Evolutionary conservation across 2,797 vertebrate genomes (phyloP).

Genomic region (Pelodytes ibericus): DNA sequence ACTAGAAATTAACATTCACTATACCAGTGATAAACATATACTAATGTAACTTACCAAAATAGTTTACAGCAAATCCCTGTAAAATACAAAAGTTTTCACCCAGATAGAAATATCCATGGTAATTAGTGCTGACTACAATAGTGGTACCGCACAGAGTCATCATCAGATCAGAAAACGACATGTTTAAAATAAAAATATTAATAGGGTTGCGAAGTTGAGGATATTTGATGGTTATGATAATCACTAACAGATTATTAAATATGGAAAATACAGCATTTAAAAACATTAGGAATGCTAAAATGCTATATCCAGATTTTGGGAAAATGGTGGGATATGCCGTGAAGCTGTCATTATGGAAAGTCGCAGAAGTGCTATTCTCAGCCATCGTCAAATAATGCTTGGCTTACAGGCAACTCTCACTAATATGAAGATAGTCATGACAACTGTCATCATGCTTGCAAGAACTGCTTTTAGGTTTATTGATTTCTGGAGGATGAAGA

Average conservation of each 20-base stretch:
- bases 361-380: slow-evolving; percentile 16
- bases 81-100: slow-evolving; percentile 70
- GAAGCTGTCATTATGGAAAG: slow-evolving; percentile 42
- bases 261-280: slow-evolving; percentile 69
- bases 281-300: slow-evolving; percentile 73
- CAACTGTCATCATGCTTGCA: not conserved
- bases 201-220: slow-evolving; percentile 64
- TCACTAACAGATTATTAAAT: slow-evolving; percentile 71
- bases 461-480: slow-evolving; percentile 30
- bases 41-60: slow-evolving; percentile 70
- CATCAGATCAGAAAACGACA: slow-evolving; percentile 72
- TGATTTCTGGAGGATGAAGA: slow-evolving; percentile 32
- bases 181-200: slow-evolving; percentile 67
- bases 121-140: slow-evolving; percentile 73
- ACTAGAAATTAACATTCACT: no score
- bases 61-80: slow-evolving; percentile 75
- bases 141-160: slow-evolving; percentile 70
- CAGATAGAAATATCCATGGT: slow-evolving; percentile 71
- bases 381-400: slow-evolving; percentile 17
- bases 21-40: not conserved
- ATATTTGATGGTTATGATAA: slow-evolving; percentile 64
- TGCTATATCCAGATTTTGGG: slow-evolving; percentile 68
- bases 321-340: slow-evolving; percentile 63
- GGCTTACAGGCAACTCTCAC: not conserved
- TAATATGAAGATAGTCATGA: slow-evolving; percentile 1